phyloP scores from a whole-genome alignment of 2,113 vertebrate species.

The Campylomormyrus tamandua region DNA sequence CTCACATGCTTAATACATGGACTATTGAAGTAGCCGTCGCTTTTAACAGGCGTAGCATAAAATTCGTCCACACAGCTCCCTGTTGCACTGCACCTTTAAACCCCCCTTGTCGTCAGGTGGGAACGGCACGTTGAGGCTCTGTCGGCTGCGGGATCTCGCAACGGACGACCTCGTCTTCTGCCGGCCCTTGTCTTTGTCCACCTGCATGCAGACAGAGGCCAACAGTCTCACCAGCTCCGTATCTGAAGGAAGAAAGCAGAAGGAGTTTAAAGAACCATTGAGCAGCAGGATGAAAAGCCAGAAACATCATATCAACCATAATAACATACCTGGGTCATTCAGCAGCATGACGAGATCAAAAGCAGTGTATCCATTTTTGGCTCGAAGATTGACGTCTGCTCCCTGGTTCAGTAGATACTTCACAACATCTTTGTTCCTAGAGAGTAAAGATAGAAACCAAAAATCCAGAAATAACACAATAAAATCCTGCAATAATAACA shows the following conservation, averaged over 20 bases:
- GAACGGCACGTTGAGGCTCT: constrained; percentile 66
- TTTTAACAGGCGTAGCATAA: background rate
- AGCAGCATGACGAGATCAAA: constrained; percentile 96
- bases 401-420: constrained; percentile 88
- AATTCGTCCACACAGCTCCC: background rate
- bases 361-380: constrained; percentile 93
- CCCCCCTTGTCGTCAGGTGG: constrained; percentile 87
- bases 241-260: constrained; percentile 58
- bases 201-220: constrained; percentile 93
- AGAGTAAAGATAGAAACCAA: constrained; percentile 22
- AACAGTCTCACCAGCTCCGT: constrained; percentile 89
- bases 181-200: constrained; percentile 82
- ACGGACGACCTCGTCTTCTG: constrained; percentile 54
- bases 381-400: constrained; percentile 83
- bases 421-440: constrained; percentile 88
- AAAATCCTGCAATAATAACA: background rate
- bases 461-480: background rate
- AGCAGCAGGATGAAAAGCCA: background rate
- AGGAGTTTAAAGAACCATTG: background rate
- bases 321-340: constrained; percentile 79
- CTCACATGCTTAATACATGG: background rate
- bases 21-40: background rate
- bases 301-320: background rate
- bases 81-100: constrained; percentile 70
- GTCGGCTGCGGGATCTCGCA: constrained; percentile 65